Conservation (phyloP, 2,888 invertebrate species). For the Callyntrura sp. region DNA sequence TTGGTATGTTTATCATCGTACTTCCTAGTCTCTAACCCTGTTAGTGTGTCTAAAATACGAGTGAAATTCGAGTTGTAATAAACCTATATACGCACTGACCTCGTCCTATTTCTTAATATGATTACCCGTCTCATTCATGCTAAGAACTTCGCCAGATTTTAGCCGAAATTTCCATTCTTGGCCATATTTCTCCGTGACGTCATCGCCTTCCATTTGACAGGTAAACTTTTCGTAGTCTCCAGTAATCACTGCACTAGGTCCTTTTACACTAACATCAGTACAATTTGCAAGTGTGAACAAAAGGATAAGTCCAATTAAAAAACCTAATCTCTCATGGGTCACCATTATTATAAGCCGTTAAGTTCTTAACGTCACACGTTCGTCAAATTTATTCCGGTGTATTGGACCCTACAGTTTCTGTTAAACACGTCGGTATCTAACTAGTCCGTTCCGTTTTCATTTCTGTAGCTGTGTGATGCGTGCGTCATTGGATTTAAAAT, state of each 20-base stretch:
- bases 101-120: too few species aligned
- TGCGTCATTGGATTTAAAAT: too few species aligned
- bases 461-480: too few species aligned
- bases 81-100: too few species aligned
- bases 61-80: too few species aligned
- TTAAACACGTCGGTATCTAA: too few species aligned
- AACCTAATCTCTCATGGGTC: too few species aligned
- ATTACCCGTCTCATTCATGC: slow-evolving; percentile 33
- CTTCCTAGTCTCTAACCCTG: background rate
- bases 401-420: too few species aligned
- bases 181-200: background rate
- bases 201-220: slow-evolving; percentile 25
- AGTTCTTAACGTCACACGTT: too few species aligned
- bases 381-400: too few species aligned
- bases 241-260: slow-evolving; percentile 7
- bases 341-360: too few species aligned
- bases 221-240: slow-evolving; percentile 67
- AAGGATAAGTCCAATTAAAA: background rate
- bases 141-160: background rate
- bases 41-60: slow-evolving; percentile 21
- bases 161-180: slow-evolving; percentile 51
- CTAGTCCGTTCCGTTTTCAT: too few species aligned
- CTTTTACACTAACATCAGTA: slow-evolving; percentile 9
- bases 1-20: background rate
- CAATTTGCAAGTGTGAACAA: background rate